Evolutionary conservation across 2,797 vertebrate genomes (phyloP).

Genomic region (Fringilla coelebs): DNA sequence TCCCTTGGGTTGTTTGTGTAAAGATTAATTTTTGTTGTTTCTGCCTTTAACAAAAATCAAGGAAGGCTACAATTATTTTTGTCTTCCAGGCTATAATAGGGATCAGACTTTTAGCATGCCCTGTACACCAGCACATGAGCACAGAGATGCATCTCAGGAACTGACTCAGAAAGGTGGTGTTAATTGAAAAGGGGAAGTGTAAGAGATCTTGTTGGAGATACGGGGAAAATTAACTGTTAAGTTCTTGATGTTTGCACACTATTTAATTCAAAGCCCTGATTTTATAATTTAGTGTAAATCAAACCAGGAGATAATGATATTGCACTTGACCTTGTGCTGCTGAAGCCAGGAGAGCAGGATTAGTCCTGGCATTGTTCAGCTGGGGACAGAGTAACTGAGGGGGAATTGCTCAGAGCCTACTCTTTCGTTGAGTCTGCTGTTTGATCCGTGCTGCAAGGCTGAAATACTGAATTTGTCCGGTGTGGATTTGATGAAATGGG

Average conservation of each 20-base stretch:
- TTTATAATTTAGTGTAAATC: conserved; percentile 23
- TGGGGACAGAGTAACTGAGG: neutral
- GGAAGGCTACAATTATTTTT: conserved; percentile 68
- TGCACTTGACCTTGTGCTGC: neutral
- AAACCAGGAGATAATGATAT: neutral
- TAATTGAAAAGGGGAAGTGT: conserved; percentile 63
- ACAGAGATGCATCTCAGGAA: conserved; percentile 35
- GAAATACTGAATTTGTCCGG: neutral
- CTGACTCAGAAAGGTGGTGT: conserved; percentile 41
- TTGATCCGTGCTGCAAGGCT: neutral
- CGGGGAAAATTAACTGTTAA: conserved; percentile 35
- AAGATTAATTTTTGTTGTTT: conserved; percentile 73
- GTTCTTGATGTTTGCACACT: conserved; percentile 52
- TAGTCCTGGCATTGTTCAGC: neutral
- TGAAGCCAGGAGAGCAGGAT: neutral
- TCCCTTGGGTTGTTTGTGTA: conserved; percentile 72
- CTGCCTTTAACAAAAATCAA: conserved; percentile 70
- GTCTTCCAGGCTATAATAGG: conserved; percentile 44
- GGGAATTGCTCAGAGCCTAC: neutral
- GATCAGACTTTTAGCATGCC: conserved; percentile 47
- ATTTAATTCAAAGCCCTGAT: conserved; percentile 8
- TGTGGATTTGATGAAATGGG: neutral
- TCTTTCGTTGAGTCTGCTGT: neutral
- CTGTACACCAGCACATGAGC: neutral
- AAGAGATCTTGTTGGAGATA: conserved; percentile 52